A percentile compares a stretch with the other conserved stretches of the same genome.
phyloP scores from a whole-genome alignment of 92 coral and sea anemone species.

The Bergia puertoricense region DNA sequence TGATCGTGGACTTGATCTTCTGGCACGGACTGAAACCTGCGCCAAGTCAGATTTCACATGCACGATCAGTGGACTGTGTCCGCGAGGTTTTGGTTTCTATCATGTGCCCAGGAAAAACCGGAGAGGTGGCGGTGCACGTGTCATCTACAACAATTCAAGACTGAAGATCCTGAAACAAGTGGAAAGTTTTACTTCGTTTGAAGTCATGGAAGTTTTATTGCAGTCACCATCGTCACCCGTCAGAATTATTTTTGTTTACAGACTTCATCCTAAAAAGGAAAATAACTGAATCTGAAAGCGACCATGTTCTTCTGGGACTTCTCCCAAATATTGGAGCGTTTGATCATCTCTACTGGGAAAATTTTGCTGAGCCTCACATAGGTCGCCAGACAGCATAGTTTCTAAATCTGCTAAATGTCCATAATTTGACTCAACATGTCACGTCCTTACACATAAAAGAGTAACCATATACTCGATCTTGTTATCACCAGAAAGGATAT shows the following conservation, averaged over 20 bases:
- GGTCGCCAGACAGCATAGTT: constrained; percentile 26
- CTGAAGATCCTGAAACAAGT: background rate
- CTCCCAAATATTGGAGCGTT: constrained; percentile 22
- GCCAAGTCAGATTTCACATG: background rate
- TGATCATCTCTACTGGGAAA: constrained; percentile 36
- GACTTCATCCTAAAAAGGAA: background rate
- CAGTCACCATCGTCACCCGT: constrained; percentile 38
- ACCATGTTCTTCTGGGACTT: constrained; percentile 33
- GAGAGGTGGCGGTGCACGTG: background rate
- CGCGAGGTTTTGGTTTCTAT: background rate
- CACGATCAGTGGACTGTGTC: background rate
- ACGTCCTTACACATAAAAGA: constrained; percentile 1
- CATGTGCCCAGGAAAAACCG: background rate
- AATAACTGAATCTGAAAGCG: background rate
- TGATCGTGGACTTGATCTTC: constrained; percentile 1
- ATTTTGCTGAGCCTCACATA: constrained; percentile 18
- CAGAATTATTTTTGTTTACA: constrained; percentile 1
- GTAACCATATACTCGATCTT: constrained; percentile 29
- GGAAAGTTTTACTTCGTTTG: background rate
- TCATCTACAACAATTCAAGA: background rate
- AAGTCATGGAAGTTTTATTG: constrained; percentile 40
- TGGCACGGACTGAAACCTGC: background rate
- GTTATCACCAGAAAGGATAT: constrained; percentile 47
- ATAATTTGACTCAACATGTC: constrained; percentile 32
- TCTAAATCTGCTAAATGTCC: constrained; percentile 23